Evolutionary conservation across 1,140 invertebrate genomes (phyloP).

Genomic region (Rhyacophila brunnea): DNA sequence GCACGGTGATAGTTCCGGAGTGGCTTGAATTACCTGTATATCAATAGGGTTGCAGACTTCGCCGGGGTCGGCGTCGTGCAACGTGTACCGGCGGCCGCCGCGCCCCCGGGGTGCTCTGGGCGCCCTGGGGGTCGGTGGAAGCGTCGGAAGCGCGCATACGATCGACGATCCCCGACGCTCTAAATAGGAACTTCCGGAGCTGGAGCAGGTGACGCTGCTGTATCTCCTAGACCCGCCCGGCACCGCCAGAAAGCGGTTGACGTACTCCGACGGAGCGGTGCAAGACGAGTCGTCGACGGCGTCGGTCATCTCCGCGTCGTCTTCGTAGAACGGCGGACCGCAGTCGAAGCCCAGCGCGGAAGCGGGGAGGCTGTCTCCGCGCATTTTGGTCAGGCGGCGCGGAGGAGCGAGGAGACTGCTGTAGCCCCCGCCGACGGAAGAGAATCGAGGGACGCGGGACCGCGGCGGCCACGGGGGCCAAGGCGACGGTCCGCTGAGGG

Average conservation of each 20-base stretch:
- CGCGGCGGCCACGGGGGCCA: conserved; percentile 54
- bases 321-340: conserved; percentile 45
- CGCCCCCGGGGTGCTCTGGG: conserved; percentile 45
- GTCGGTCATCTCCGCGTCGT: conserved; percentile 50
- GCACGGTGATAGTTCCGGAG: conserved; percentile 78
- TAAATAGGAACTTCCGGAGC: conserved; percentile 76
- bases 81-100: conserved; percentile 53
- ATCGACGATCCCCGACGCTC: conserved; percentile 75
- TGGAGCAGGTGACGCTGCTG: conserved; percentile 78
- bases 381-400: conserved; percentile 53
- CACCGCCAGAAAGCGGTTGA: conserved; percentile 48
- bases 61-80: conserved; percentile 52
- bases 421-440: conserved; percentile 69
- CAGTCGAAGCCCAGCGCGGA: conserved; percentile 56
- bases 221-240: conserved; percentile 62
- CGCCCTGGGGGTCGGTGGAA: conserved; percentile 48
- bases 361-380: conserved; percentile 55
- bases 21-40: conserved; percentile 74
- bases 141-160: conserved; percentile 65
- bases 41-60: conserved; percentile 70
- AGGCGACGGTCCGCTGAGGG: conserved; percentile 49
- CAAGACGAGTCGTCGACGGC: conserved; percentile 46
- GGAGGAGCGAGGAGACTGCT: conserved; percentile 66
- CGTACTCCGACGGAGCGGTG: conserved; percentile 42
- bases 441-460: conserved; percentile 54